Base-by-base conservation (phyloP, 1,140 invertebrate genomes). In the Mamestra configurata region DNA sequence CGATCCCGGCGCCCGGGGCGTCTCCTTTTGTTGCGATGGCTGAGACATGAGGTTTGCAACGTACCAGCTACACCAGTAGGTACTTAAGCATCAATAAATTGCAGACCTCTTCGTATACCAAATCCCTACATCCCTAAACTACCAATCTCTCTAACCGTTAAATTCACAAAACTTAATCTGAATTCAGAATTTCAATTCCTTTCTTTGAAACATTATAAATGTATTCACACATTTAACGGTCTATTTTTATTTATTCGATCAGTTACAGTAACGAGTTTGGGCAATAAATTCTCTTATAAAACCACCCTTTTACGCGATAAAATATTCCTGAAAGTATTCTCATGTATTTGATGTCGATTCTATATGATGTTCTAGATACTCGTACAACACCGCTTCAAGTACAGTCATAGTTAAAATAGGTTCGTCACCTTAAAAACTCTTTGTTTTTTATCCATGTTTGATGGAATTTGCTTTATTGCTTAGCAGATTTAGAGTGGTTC, bases 251-350 rank as follows among this genome's bases (percentile, higher is more conserved):
- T 70, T 70, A 70, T 70, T 70, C 13, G 40, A 8, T 70, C 40
- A 11, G 37, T 70, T 70, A 70, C 66, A 11, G 66, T 70, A 49
- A 70, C 66, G 66, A 70, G 66, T 49, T 70, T 49, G 13, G 15
- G 40, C 66, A n/a, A 70, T 70, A 70, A 70, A 70, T 70, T 70
- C 22, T 70, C 66, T 70, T 70, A 43, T 46, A 70, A 70, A 70
- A 70, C 66, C 66, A 8, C 66, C 66, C 66, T 70, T 49, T 70
- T 70, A 70, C 4, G 40, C 66, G 40, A 70, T 70, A 49, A 70
- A 70, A 70, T 70, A 49, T 49, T 49, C 40, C 66, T 70, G 40
- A 70, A 70, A 70, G 66, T 70, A 70, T 70, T 70, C 40, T 70
- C 49, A 70, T 70, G 66, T 70, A 49, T n/a, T n/a, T n/a, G n/a